These are phyloP conservation scores for Liopterus haemorrhoidalis DNA, from an alignment of 2,888 invertebrate species.

Conservation along the genomic window DNA sequence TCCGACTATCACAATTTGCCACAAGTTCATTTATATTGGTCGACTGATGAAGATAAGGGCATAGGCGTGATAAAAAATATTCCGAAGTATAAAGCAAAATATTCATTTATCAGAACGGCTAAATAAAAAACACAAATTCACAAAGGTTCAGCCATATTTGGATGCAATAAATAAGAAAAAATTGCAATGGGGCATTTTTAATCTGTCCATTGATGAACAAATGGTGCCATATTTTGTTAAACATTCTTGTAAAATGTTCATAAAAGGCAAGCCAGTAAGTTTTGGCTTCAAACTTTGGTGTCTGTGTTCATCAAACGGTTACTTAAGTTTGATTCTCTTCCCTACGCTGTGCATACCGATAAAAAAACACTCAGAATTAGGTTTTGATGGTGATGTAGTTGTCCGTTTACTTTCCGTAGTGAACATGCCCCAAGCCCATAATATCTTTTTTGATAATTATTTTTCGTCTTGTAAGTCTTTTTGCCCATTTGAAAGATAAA, in stretches of 20 bases:
- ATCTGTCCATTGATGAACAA: slow-evolving; percentile 34
- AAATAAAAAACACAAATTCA: too few species aligned
- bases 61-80: too few species aligned
- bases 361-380: slow-evolving; percentile 19
- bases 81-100: too few species aligned
- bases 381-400: slow-evolving; percentile 31
- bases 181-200: slow-evolving; percentile 32
- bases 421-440: slow-evolving; percentile 23
- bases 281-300: slow-evolving; percentile 36
- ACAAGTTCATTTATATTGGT: too few species aligned
- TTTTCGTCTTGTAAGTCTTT: slow-evolving; percentile 28
- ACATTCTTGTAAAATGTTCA: slow-evolving; percentile 36
- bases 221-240: slow-evolving; percentile 33
- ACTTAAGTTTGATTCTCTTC: too few species aligned
- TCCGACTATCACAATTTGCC: too few species aligned
- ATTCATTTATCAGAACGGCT: too few species aligned
- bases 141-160: too few species aligned
- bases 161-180: slow-evolving; percentile 30
- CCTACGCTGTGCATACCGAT: too few species aligned
- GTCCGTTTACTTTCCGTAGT: slow-evolving; percentile 30
- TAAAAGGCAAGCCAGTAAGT: slow-evolving; percentile 34
- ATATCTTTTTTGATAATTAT: slow-evolving; percentile 32
- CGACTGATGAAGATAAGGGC: too few species aligned
- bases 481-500: slow-evolving; percentile 18
- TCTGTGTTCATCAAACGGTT: slow-evolving; percentile 32